phyloP scores from a whole-genome alignment of 2,113 vertebrate genomes.

The Oryzias curvinotus region DNA sequence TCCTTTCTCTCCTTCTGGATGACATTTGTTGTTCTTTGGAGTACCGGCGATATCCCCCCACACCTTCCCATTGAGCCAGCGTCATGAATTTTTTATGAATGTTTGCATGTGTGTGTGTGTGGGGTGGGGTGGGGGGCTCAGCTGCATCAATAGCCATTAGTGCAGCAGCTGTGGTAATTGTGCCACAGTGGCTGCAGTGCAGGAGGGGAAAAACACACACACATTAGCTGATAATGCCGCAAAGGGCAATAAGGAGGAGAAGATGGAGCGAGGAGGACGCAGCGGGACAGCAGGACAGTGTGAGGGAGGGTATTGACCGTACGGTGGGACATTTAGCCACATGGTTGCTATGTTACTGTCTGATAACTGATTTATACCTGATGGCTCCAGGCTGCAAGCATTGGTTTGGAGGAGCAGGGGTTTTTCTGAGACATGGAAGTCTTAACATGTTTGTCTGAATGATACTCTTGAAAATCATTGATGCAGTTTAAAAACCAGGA shows the following conservation, averaged over 20 bases:
- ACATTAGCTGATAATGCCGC: constrained; percentile 72
- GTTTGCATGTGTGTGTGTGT: constrained; percentile 56
- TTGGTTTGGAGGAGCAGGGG: constrained; percentile 1
- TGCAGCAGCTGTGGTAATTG: constrained; percentile 72
- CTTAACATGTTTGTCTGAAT: no score
- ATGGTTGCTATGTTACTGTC: constrained; percentile 36
- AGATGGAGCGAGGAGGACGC: constrained; percentile 40
- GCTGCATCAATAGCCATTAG: constrained; percentile 78
- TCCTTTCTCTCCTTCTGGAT: constrained; percentile 46
- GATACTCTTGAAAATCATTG: no score
- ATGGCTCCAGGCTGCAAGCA: constrained; percentile 34
- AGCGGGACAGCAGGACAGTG: constrained; percentile 31
- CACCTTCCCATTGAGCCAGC: constrained; percentile 61
- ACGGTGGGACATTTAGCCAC: constrained; percentile 35
- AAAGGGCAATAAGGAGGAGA: constrained; percentile 62
- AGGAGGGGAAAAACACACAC: constrained; percentile 35
- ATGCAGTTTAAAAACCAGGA: no score
- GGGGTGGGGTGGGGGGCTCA: constrained; percentile 25
- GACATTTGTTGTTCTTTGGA: constrained; percentile 66
- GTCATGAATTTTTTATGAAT: constrained; percentile 77
- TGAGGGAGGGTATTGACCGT: constrained; percentile 39
- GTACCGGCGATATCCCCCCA: constrained; percentile 51
- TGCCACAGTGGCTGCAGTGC: constrained; percentile 69
- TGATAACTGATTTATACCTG: constrained; percentile 27
- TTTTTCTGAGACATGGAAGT: no score